Percentiles rank a stretch among this genome's conserved stretches.
Conservation (phyloP, 2,888 invertebrate species). For the Caenorhabditis panamensis region DNA sequence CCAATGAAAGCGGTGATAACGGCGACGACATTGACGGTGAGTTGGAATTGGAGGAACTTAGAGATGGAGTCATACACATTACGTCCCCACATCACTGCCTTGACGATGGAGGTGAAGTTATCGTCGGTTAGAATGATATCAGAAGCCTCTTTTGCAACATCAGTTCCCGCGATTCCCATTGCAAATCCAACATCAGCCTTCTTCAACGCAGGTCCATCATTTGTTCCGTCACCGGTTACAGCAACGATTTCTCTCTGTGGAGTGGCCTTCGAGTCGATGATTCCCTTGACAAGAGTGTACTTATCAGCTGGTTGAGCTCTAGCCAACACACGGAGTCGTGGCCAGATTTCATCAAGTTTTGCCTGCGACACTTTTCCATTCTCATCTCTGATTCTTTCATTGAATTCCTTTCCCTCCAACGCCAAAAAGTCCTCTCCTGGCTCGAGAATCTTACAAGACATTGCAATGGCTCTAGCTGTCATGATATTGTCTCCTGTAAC, state of each 20-base stretch:
- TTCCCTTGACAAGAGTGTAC: constrained; percentile 97
- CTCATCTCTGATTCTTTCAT: constrained; percentile 86
- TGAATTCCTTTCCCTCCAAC: constrained; percentile 97
- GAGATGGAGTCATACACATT: constrained; percentile 84
- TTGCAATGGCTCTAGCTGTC: constrained; percentile 97
- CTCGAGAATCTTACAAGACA: constrained; percentile 95
- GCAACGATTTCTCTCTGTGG: constrained; percentile 82
- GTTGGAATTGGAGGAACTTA: constrained; percentile 84
- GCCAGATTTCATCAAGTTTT: constrained; percentile 96
- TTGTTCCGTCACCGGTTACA: constrained; percentile 84
- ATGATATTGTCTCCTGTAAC: constrained; percentile 84
- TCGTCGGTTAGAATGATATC: constrained; percentile 84
- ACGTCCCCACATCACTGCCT: constrained; percentile 84
- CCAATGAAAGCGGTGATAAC: constrained; percentile 84
- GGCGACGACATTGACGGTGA: constrained; percentile 84
- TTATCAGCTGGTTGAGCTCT: constrained; percentile 98
- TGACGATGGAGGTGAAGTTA: constrained; percentile 84
- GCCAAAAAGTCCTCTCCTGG: constrained; percentile 96
- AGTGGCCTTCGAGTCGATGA: constrained; percentile 82
- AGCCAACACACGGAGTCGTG: constrained; percentile 94
- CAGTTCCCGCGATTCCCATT: constrained; percentile 84
- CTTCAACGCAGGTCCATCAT: constrained; percentile 84
- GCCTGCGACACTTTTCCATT: constrained; percentile 88
- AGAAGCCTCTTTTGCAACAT: constrained; percentile 84
- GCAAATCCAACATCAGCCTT: constrained; percentile 84